These are phyloP conservation scores for Myotis lucifugus DNA, from an alignment of 2,113 vertebrate genomes.

Conservation along the genomic window DNA sequence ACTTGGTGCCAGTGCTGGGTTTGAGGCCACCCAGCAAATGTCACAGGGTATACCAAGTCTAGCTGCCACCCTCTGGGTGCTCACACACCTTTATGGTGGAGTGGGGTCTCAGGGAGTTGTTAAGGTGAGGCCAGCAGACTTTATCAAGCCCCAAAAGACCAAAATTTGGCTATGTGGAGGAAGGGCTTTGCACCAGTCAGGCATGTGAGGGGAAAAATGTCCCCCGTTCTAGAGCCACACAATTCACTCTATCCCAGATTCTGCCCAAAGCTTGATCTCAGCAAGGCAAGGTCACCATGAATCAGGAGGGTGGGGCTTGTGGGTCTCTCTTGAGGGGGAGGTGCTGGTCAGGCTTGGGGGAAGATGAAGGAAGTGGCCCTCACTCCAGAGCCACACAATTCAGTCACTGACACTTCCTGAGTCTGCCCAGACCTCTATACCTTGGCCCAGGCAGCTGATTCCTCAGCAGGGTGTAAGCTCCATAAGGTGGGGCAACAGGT, in stretches of 20 bases:
- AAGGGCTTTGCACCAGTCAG: not conserved
- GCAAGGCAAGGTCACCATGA: not conserved
- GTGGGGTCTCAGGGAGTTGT: not conserved
- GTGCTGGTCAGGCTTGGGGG: not conserved
- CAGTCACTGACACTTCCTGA: not conserved
- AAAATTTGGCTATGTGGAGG: not conserved
- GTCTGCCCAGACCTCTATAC: not conserved
- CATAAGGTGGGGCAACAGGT: not conserved
- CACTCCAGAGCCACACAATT: not conserved
- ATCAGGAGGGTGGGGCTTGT: not conserved
- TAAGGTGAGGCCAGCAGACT: not conserved
- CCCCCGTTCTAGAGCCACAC: not conserved
- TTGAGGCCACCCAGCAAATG: not conserved
- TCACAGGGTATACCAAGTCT: not conserved
- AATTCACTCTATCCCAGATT: not conserved
- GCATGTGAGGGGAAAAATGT: not conserved
- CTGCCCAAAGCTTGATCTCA: not conserved
- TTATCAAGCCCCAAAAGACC: not conserved
- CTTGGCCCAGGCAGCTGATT: not conserved
- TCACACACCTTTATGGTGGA: not conserved
- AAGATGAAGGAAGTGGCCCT: not conserved
- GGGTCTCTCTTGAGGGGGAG: not conserved
- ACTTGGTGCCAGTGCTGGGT: not conserved
- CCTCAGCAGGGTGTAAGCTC: not conserved
- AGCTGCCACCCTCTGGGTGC: not conserved